These are phyloP conservation scores for Melanotaenia boesemani DNA, from an alignment of 2,797 vertebrate genomes.

Conservation along the genomic window DNA sequence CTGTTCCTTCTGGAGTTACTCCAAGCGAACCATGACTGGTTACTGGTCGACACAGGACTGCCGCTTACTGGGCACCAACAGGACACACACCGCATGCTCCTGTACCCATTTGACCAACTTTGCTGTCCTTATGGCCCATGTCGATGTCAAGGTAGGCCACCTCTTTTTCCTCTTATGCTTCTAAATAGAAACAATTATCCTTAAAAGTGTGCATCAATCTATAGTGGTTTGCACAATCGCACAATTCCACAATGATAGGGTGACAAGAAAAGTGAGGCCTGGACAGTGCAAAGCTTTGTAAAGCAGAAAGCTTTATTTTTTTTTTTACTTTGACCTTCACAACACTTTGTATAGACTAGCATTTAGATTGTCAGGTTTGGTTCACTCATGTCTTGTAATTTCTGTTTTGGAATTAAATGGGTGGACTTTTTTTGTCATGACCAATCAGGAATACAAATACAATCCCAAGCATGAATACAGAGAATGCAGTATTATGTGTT, in stretches of 20 bases:
- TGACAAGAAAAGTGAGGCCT: conserved; percentile 23
- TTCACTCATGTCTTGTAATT: background rate
- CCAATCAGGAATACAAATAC: background rate
- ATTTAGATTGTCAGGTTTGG: conserved; percentile 33
- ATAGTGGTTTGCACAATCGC: background rate
- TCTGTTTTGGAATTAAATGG: background rate
- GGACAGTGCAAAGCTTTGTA: conserved; percentile 14
- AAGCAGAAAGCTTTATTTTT: background rate
- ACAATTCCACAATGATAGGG: background rate
- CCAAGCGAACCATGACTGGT: conserved; percentile 93
- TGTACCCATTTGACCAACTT: conserved; percentile 99
- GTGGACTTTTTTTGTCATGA: background rate
- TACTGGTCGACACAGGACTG: conserved; percentile 98
- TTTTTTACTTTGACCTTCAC: conserved; percentile 46
- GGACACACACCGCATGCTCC: conserved; percentile 95
- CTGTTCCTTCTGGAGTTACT: conserved; percentile 99
- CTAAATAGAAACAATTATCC: background rate
- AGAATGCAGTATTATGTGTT: background rate
- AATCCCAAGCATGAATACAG: background rate
- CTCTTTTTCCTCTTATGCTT: background rate
- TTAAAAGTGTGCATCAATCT: conserved; percentile 10
- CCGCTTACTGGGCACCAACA: conserved; percentile 91
- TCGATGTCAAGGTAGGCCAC: conserved; percentile 93
- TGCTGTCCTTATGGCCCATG: conserved; percentile 96
- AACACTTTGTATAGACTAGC: conserved; percentile 28